Evolutionary conservation across 2,888 invertebrate genomes (phyloP), one percentile per base, ranked within the genome.

Genomic region (Zonitis immaculata): DNA sequence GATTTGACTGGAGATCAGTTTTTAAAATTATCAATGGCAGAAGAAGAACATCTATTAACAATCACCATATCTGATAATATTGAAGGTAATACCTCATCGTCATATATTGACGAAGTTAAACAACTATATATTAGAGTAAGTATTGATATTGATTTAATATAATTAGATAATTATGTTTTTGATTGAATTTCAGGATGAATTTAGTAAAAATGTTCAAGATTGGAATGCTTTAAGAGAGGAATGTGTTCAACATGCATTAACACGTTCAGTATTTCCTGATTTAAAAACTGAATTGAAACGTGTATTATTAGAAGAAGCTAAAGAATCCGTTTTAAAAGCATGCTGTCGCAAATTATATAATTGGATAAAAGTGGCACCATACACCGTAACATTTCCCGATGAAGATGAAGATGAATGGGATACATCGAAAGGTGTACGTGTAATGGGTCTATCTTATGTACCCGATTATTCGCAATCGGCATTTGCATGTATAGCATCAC

Each of bases 161-260:
- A n/a, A n/a, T n/a, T n/a, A n/a, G n/a, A n/a, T n/a, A n/a, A n/a
- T n/a, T n/a, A n/a, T n/a, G n/a, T n/a, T n/a, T n/a, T n/a, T n/a
- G n/a, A n/a, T n/a, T n/a, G n/a, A n/a, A n/a, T n/a, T n/a, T n/a
- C 66, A 87, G 82, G 97, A 97, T 76, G 96, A 96, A 74, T 97
- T 95, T 75, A 94, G 94, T 63, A 91, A 91, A 62, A 87, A 88
- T 60, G 94, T 94, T 0, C 89, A 95, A 72, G 94, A 95, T 64
- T 99, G 99, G 99, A 99, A 99, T 76, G 84, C 86, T 1, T 73
- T 96, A 46, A 81, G 99, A 35, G 85, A 86, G 1, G 89, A 92
- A 66, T 92, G 95, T 49, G 89, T 98, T 0, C 90, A 92, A 65
- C 79, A 91, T 56, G 95, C 97, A 0, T 80, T 97, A 46, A 88